phyloP scores from a whole-genome alignment of 2,888 invertebrate species.

The Pilophorus perplexus region DNA sequence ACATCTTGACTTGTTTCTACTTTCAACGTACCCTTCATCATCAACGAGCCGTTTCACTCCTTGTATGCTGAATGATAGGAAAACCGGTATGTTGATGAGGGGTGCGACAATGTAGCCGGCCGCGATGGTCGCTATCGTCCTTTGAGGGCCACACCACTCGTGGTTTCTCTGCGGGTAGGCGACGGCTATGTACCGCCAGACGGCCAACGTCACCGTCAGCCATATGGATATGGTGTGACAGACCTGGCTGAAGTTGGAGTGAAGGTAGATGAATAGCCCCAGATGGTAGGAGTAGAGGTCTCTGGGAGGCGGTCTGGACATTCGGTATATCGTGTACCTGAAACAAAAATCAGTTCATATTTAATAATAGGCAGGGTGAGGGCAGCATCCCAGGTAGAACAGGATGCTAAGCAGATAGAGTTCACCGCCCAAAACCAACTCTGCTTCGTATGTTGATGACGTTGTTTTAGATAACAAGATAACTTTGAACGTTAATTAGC shows the following conservation, averaged over 20 bases:
- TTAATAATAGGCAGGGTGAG: no score
- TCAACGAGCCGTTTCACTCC: slow-evolving; percentile 51
- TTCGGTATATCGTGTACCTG: slow-evolving; percentile 34
- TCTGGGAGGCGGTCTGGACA: slow-evolving; percentile 47
- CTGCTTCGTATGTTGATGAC: no score
- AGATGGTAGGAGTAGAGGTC: slow-evolving; percentile 67
- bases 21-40: no score
- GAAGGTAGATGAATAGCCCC: slow-evolving; percentile 83
- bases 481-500: no score
- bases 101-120: slow-evolving; percentile 80
- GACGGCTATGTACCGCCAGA: slow-evolving; percentile 86
- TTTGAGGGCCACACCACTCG: slow-evolving; percentile 76
- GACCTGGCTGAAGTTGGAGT: slow-evolving; percentile 84
- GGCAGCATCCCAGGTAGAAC: no score
- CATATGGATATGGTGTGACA: slow-evolving; percentile 90
- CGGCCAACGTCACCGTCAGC: slow-evolving; percentile 86
- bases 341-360: neutral
- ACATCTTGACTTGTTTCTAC: no score
- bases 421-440: no score
- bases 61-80: slow-evolving; percentile 72
- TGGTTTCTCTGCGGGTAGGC: slow-evolving; percentile 77
- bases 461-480: no score
- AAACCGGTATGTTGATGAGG: slow-evolving; percentile 78
- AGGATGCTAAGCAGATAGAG: no score
- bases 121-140: slow-evolving; percentile 72